These are phyloP conservation scores for Sparus aurata DNA, from an alignment of 2,797 vertebrate genomes.

Conservation along the genomic window DNA sequence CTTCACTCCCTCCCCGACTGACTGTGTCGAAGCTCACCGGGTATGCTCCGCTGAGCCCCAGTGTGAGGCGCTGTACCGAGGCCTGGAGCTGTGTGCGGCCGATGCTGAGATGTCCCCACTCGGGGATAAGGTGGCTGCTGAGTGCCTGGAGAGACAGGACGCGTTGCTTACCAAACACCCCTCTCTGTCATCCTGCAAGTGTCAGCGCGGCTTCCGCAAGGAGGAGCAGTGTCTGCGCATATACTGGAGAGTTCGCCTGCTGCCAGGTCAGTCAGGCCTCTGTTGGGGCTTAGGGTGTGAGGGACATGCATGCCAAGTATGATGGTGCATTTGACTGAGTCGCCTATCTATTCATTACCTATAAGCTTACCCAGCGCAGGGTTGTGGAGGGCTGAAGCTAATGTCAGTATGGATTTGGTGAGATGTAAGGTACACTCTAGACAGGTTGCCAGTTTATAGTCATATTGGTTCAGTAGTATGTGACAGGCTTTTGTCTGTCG, in stretches of 20 bases:
- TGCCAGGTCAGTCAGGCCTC: constrained; percentile 84
- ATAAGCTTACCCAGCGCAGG: neutral
- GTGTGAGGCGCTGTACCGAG: constrained; percentile 88
- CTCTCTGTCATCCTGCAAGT: constrained; percentile 90
- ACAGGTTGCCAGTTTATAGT: too few species aligned
- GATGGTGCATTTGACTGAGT: neutral
- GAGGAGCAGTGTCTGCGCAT: constrained; percentile 91
- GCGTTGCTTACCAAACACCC: constrained; percentile 83
- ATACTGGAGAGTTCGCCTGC: constrained; percentile 91
- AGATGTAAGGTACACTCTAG: too few species aligned
- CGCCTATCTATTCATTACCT: neutral
- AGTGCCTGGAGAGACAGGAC: constrained; percentile 88
- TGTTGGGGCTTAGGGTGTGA: neutral
- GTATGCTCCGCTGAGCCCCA: constrained; percentile 83
- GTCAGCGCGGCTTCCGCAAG: constrained; percentile 89
- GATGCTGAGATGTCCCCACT: constrained; percentile 73
- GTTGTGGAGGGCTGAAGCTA: neutral
- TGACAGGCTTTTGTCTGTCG: too few species aligned
- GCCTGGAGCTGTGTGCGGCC: constrained; percentile 87
- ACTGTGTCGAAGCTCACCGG: constrained; percentile 88
- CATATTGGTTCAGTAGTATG: too few species aligned
- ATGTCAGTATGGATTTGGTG: too few species aligned
- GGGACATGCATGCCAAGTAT: neutral
- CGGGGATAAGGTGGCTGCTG: constrained; percentile 73
- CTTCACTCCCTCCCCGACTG: constrained; percentile 54